Evolutionary conservation across 2,888 invertebrate species (phyloP).

Genomic region (Beris chalybata): DNA sequence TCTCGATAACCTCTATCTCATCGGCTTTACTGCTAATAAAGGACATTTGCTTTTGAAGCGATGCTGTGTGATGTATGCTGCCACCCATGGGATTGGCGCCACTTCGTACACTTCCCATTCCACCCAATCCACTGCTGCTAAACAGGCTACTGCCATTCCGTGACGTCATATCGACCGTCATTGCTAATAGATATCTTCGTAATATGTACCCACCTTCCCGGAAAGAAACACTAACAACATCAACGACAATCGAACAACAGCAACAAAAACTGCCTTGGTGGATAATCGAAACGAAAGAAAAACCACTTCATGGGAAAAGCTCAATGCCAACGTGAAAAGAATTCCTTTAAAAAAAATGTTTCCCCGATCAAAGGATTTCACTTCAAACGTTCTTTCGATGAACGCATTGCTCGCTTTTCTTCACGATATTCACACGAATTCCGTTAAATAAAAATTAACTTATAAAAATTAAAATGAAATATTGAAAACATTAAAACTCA

Average conservation of each 20-base stretch:
- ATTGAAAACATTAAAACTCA: not conserved
- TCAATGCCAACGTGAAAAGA: not conserved
- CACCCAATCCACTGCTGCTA: slow-evolving; percentile 41
- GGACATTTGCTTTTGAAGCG: slow-evolving; percentile 53
- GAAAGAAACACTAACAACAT: slow-evolving; percentile 10
- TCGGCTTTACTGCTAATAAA: slow-evolving; percentile 52
- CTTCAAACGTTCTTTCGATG: not conserved
- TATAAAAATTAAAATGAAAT: slow-evolving; percentile 6
- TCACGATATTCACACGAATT: not conserved
- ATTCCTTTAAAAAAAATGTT: not conserved
- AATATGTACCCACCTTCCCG: not conserved
- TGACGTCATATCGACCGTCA: slow-evolving; percentile 46
- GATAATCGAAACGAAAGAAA: slow-evolving; percentile 22
- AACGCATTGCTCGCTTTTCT: not conserved
- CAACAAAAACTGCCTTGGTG: slow-evolving; percentile 9
- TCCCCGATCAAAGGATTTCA: slow-evolving; percentile 1
- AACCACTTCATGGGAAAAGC: slow-evolving; percentile 25
- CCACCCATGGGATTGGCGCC: slow-evolving; percentile 38
- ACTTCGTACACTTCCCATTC: slow-evolving; percentile 41
- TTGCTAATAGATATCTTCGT: not conserved
- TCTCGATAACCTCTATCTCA: slow-evolving; percentile 54
- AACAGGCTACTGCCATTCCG: slow-evolving; percentile 42
- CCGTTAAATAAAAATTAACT: not conserved
- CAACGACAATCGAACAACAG: slow-evolving; percentile 18
- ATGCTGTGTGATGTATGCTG: slow-evolving; percentile 54